These are phyloP conservation scores for Callitettix versicolor DNA, from an alignment of 1,140 invertebrate species.

Conservation along the genomic window DNA sequence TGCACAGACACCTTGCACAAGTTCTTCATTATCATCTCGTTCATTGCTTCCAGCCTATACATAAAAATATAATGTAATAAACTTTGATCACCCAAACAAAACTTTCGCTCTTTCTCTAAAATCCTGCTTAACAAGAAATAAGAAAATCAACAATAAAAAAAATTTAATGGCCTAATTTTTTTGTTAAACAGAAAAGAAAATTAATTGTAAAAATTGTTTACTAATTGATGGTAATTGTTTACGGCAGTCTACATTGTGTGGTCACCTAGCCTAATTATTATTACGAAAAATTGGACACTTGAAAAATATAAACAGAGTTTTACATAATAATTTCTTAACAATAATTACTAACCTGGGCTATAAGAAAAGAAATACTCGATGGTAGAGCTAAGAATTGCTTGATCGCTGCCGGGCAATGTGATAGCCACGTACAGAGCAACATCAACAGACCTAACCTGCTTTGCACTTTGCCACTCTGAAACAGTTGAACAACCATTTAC, in stretches of 20 bases:
- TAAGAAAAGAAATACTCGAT: slow-evolving; percentile 78
- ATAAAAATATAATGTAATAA: slow-evolving; percentile 4
- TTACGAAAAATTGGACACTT: too few species aligned
- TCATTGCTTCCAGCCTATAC: slow-evolving; percentile 49
- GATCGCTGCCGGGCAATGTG: slow-evolving; percentile 74
- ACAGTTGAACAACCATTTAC: slow-evolving; percentile 8
- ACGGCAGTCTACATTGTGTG: too few species aligned
- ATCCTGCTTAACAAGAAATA: background rate
- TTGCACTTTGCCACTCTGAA: slow-evolving; percentile 66
- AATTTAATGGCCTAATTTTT: background rate
- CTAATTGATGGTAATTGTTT: background rate
- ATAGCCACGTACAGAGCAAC: slow-evolving; percentile 80
- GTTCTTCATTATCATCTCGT: slow-evolving; percentile 76
- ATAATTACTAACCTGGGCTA: slow-evolving; percentile 50
- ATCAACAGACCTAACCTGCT: slow-evolving; percentile 86
- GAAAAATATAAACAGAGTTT: too few species aligned
- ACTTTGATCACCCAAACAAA: background rate
- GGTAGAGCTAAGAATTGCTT: slow-evolving; percentile 72
- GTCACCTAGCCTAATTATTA: too few species aligned
- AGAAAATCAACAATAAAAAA: background rate
- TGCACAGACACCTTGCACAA: slow-evolving; percentile 86
- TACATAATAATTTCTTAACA: too few species aligned
- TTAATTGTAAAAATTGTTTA: background rate
- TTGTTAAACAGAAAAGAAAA: too few species aligned
- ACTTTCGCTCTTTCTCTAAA: background rate